These are phyloP conservation scores for Ctenochaetus hawaiiensis DNA, from an alignment of 2,797 vertebrate species.

Conservation along the genomic window DNA sequence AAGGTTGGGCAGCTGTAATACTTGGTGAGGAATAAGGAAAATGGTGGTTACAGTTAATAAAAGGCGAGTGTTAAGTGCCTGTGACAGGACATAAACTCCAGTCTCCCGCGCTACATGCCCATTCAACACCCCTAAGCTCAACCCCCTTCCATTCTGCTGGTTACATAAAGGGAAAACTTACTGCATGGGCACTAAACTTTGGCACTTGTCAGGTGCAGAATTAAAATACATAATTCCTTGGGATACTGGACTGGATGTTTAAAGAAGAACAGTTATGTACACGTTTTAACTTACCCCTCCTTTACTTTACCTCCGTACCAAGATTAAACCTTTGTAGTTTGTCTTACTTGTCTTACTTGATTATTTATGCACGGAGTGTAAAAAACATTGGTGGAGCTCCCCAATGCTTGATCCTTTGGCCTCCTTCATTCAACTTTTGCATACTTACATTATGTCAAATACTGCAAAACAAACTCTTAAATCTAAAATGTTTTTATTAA, in stretches of 20 bases:
- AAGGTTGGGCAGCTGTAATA: neutral
- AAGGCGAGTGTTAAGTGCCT: conserved; percentile 5
- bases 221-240: neutral
- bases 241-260: neutral
- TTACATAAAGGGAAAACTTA: neutral
- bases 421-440: conserved; percentile 1
- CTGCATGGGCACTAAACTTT: neutral
- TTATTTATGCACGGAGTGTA: neutral
- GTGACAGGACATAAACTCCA: conserved; percentile 10
- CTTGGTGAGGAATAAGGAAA: neutral
- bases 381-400: neutral
- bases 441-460: neutral
- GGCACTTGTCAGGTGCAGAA: neutral
- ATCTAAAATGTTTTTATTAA: conserved; percentile 1
- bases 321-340: neutral
- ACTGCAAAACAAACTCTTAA: neutral
- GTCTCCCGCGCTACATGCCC: neutral
- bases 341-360: neutral
- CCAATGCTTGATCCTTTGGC: neutral
- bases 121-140: neutral
- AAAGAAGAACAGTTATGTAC: neutral
- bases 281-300: too few species aligned
- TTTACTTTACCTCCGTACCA: neutral
- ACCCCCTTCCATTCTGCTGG: neutral
- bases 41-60: conserved; percentile 2